A percentile compares a stretch with the other conserved stretches of the same genome.
Evolutionary conservation across 2,113 vertebrate genomes (phyloP).

Genomic region (human): GRCh38 chr1:20353501-20354000

Average conservation of each 20-base stretch:
- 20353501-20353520: background rate
- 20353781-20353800: constrained; percentile 90
- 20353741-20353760: constrained; percentile 83
- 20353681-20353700: too few relatives aligned
- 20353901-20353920: fast-evolving
- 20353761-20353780: constrained; percentile 93
- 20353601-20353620: background rate
- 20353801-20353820: constrained; percentile 88
- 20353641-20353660: background rate
- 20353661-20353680: fast-evolving
- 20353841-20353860: constrained; percentile 94
- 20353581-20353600: fast-evolving
- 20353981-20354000: constrained; percentile 62
- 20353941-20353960: constrained; percentile 59
- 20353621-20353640: fast-evolving
- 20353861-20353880: constrained; percentile 89
- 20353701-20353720: background rate
- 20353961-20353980: constrained; percentile 67
- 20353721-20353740: constrained; percentile 35
- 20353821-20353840: constrained; percentile 96
- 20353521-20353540: background rate
- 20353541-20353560: background rate
- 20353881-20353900: constrained; percentile 79
- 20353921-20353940: background rate
- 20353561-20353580: background rate